Conservation (phyloP, 2,113 vertebrate genomes). For the Meriones unguiculatus region DNA sequence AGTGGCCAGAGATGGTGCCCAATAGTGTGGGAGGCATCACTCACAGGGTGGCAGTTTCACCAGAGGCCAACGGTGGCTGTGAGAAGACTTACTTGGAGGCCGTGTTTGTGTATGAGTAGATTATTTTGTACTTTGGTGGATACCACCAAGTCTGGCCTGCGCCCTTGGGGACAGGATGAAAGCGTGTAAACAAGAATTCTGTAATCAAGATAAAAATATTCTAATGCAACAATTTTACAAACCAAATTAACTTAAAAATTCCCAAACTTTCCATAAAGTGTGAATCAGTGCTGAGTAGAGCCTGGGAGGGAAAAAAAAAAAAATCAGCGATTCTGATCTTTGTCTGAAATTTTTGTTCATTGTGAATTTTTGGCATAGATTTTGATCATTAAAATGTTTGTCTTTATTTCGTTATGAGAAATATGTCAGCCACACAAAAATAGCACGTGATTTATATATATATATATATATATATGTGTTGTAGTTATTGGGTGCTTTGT, state of each 20-base stretch:
- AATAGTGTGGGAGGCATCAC: background rate
- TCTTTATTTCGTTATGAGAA: background rate
- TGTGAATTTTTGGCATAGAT: background rate
- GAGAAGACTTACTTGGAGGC: background rate
- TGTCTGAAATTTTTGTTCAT: constrained; percentile 6
- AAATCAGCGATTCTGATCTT: background rate
- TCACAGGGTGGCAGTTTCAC: background rate
- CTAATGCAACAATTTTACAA: background rate
- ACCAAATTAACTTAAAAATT: background rate
- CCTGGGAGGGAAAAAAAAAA: background rate
- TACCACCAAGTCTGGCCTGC: background rate
- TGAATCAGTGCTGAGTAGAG: background rate
- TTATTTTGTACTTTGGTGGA: background rate
- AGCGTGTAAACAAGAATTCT: background rate
- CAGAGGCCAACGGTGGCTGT: accelerated
- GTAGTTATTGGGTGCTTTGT: no score
- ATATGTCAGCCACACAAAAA: background rate
- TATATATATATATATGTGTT: background rate
- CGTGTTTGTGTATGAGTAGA: background rate
- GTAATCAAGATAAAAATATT: background rate
- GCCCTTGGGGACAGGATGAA: background rate
- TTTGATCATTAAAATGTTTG: background rate
- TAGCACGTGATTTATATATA: background rate
- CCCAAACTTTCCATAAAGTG: background rate
- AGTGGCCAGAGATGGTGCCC: accelerated